Percentiles rank a stretch among this genome's conserved stretches.
These are phyloP conservation scores for Halichoerus grypus DNA, from an alignment of 2,113 vertebrate species.

Conservation along the genomic window DNA sequence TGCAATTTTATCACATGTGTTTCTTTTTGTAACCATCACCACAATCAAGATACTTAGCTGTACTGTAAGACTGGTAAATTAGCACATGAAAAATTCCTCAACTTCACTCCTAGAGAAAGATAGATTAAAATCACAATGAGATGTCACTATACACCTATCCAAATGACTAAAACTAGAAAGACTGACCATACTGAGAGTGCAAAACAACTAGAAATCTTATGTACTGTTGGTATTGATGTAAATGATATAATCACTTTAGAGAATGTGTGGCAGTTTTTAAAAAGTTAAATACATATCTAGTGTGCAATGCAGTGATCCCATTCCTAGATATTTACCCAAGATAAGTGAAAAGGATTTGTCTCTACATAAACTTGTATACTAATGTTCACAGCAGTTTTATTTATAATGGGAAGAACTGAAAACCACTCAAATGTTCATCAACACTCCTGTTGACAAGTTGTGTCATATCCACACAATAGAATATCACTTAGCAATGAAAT, in stretches of 20 bases:
- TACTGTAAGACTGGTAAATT: background rate
- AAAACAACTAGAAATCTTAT: background rate
- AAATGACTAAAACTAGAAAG: background rate
- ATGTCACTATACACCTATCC: background rate
- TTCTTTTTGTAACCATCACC: background rate
- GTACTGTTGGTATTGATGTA: background rate
- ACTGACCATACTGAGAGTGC: background rate
- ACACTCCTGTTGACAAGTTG: background rate
- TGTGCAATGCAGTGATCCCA: background rate
- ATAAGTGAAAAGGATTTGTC: background rate
- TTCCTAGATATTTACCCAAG: background rate
- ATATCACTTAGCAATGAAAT: background rate
- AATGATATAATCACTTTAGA: background rate
- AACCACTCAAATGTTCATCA: background rate
- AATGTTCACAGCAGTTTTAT: background rate
- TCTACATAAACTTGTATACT: background rate
- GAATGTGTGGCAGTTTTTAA: background rate
- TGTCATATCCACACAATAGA: background rate
- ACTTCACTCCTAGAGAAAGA: background rate
- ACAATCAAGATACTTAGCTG: background rate
- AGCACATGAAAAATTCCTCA: background rate
- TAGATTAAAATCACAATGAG: background rate
- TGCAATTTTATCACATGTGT: background rate
- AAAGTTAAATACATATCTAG: background rate
- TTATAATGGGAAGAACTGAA: background rate